Percentiles rank a stretch among this genome's conserved stretches.
Evolutionary conservation across 2,113 vertebrate genomes (phyloP).

Genomic region (Lethenteron reissneri): DNA sequence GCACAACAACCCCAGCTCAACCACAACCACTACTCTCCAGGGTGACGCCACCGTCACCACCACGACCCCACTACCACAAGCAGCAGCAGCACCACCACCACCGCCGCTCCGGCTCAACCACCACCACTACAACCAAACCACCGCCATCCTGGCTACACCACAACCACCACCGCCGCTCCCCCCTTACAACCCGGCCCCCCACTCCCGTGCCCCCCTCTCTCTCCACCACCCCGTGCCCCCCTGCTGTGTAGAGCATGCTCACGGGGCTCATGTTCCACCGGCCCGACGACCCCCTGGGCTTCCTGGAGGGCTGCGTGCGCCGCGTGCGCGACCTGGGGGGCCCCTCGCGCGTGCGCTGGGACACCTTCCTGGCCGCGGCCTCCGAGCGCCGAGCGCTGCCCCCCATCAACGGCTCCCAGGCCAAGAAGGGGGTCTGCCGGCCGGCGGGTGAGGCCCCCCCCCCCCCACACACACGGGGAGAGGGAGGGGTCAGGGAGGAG

Average conservation of each 20-base stretch:
- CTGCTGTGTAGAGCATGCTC: constrained; percentile 52
- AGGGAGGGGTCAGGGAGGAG: too few species aligned
- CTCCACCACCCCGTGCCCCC: neutral
- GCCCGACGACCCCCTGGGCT: constrained; percentile 84
- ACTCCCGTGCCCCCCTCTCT: too few species aligned
- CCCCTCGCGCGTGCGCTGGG: constrained; percentile 77
- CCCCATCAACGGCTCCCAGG: constrained; percentile 71
- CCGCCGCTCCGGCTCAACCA: too few species aligned
- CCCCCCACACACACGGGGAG: neutral
- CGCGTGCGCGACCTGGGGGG: constrained; percentile 76
- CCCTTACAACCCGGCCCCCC: too few species aligned
- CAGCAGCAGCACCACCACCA: too few species aligned
- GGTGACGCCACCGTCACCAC: too few species aligned
- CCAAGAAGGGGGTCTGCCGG: constrained; percentile 66
- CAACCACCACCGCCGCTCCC: too few species aligned
- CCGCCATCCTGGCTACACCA: too few species aligned
- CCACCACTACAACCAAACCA: too few species aligned
- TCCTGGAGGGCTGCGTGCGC: constrained; percentile 69
- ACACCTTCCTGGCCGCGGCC: constrained; percentile 53
- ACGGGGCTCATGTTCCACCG: constrained; percentile 89
- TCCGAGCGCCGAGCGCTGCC: constrained; percentile 81
- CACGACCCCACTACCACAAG: too few species aligned
- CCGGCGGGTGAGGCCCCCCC: constrained; percentile 40
- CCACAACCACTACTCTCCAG: too few species aligned
- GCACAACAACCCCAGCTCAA: too few species aligned